Percentiles rank a stretch among this genome's conserved stretches.
phyloP scores from a whole-genome alignment of 2,888 invertebrate species.

The Anorthoa munda region DNA sequence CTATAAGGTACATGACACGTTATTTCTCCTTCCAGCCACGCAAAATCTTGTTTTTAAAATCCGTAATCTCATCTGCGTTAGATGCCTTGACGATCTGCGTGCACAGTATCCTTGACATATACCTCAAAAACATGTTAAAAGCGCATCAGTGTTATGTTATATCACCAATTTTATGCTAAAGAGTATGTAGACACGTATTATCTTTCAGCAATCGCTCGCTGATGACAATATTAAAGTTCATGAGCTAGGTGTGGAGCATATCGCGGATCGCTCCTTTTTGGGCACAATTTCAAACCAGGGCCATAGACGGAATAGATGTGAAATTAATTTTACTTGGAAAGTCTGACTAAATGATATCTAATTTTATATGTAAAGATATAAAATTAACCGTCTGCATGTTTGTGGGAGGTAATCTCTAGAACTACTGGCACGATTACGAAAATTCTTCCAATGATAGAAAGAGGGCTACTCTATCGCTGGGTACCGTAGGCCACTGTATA shows the following conservation, averaged over 20 bases:
- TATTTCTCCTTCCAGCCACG: no score
- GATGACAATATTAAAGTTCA: conserved; percentile 46
- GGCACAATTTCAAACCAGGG: conserved; percentile 47
- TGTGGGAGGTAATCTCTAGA: no score
- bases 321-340: conserved; percentile 35
- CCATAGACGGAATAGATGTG: conserved; percentile 27
- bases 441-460: no score
- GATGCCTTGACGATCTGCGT: no score
- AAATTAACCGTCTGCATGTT: no score
- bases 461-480: no score
- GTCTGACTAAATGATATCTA: conserved; percentile 7
- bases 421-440: no score
- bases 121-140: not conserved
- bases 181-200: conserved; percentile 14
- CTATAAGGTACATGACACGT: no score
- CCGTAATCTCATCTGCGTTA: no score
- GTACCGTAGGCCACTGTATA: not conserved
- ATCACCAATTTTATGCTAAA: conserved; percentile 9
- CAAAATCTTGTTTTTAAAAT: no score
- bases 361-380: not conserved
- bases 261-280: conserved; percentile 30
- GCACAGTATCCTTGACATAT: no score
- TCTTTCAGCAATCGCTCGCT: conserved; percentile 12
- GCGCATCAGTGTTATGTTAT: not conserved
- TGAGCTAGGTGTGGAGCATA: conserved; percentile 47